A percentile compares a stretch with the other conserved stretches of the same genome.
These are phyloP conservation scores for Cyanoramphus novaezelandiae DNA, from an alignment of 2,113 vertebrate genomes.

Conservation along the genomic window DNA sequence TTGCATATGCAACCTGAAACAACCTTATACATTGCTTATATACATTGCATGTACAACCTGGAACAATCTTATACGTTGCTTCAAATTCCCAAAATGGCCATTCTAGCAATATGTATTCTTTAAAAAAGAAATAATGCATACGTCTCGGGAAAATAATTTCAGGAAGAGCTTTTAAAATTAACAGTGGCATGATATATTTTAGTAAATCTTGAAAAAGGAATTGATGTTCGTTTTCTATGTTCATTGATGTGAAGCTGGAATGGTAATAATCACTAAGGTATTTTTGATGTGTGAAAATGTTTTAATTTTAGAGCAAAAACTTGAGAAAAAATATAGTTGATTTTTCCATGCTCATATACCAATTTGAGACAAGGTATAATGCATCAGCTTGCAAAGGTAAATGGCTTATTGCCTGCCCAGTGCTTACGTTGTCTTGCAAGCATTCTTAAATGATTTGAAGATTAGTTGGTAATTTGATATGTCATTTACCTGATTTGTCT, in stretches of 20 bases:
- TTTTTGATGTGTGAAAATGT: background rate
- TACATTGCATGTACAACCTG: background rate
- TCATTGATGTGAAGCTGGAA: background rate
- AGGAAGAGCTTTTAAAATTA: background rate
- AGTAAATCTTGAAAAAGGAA: background rate
- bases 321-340: background rate
- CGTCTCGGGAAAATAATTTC: background rate
- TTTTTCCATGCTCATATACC: background rate
- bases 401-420: constrained; percentile 25
- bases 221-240: background rate
- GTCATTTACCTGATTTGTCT: constrained; percentile 35
- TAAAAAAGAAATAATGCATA: background rate
- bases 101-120: background rate
- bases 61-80: background rate
- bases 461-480: constrained; percentile 48
- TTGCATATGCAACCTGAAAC: too few species aligned
- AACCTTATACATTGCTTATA: too few species aligned
- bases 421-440: background rate
- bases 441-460: constrained; percentile 40
- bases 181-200: background rate
- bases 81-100: background rate
- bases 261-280: background rate
- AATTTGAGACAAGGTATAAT: background rate
- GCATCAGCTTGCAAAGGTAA: constrained; percentile 42
- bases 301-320: background rate